Evolutionary conservation across 2,113 vertebrate genomes (phyloP).

Genomic region (Brachypodius melanocephalos): DNA sequence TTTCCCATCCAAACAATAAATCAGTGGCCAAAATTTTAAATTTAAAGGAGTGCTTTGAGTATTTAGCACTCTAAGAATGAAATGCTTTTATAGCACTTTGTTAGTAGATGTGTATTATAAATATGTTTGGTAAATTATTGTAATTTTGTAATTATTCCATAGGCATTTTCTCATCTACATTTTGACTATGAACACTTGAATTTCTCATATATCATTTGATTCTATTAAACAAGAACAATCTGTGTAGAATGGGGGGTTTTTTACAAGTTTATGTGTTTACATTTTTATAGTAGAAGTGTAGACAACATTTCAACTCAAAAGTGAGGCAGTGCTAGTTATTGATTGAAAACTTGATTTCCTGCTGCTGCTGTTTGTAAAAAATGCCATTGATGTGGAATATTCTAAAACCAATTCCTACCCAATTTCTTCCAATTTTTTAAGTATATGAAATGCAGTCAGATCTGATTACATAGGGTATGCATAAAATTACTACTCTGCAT

Average conservation of each 20-base stretch:
- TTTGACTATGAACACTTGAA: neutral
- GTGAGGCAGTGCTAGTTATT: neutral
- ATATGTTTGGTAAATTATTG: neutral
- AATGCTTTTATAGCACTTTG: neutral
- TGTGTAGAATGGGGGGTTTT: accelerated
- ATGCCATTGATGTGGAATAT: neutral
- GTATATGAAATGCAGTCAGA: neutral
- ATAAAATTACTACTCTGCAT: neutral
- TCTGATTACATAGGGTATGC: neutral
- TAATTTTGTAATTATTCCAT: neutral
- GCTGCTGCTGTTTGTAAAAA: neutral
- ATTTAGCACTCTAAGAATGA: neutral
- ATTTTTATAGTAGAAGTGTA: neutral
- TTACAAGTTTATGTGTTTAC: neutral
- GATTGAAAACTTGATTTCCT: neutral
- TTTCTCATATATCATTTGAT: neutral
- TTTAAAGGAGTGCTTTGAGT: neutral
- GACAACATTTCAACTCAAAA: neutral
- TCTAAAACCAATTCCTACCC: neutral
- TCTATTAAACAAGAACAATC: neutral
- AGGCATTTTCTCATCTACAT: neutral
- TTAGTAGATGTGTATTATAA: neutral
- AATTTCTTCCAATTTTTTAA: neutral
- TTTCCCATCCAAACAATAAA: neutral
- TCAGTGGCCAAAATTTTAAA: neutral